Percentiles rank a stretch among this genome's conserved stretches.
These are phyloP conservation scores for Heterotilapia buettikoferi DNA, from an alignment of 2,113 vertebrate species.

Conservation along the genomic window DNA sequence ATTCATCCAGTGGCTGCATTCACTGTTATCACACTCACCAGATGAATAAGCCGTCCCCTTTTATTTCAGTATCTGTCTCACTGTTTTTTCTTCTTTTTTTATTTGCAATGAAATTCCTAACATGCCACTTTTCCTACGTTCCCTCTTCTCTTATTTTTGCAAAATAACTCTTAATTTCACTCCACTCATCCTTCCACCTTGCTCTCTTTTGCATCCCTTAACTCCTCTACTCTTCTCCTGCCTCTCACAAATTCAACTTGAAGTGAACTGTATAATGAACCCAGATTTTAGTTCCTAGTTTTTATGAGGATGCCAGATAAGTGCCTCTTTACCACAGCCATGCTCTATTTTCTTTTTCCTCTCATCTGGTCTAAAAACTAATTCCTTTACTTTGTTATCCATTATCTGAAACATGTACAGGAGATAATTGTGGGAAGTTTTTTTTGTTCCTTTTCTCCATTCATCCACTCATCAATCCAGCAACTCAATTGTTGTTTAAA, in stretches of 20 bases:
- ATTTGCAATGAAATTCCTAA: neutral
- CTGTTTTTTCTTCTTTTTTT: neutral
- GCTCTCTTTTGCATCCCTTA: neutral
- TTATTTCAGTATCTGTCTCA: neutral
- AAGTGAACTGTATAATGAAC: neutral
- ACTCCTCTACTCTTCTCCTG: neutral
- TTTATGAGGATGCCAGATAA: neutral
- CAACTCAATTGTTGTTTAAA: constrained; percentile 18
- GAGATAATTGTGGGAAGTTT: neutral
- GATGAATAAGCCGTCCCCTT: neutral
- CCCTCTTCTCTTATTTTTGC: neutral
- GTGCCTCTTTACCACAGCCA: neutral
- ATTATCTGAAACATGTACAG: constrained; percentile 9
- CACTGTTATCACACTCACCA: constrained; percentile 17
- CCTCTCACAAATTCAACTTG: neutral
- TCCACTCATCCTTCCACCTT: neutral
- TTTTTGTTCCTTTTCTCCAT: neutral
- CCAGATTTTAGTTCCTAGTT: neutral
- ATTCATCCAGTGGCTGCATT: constrained; percentile 21
- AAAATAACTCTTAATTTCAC: neutral
- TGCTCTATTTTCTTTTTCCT: neutral
- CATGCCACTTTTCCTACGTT: neutral
- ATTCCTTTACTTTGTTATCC: neutral
- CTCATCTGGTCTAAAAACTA: neutral
- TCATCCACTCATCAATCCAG: neutral